These are phyloP conservation scores for Holacanthus passer DNA, from an alignment of 2,113 vertebrate species.

Conservation along the genomic window DNA sequence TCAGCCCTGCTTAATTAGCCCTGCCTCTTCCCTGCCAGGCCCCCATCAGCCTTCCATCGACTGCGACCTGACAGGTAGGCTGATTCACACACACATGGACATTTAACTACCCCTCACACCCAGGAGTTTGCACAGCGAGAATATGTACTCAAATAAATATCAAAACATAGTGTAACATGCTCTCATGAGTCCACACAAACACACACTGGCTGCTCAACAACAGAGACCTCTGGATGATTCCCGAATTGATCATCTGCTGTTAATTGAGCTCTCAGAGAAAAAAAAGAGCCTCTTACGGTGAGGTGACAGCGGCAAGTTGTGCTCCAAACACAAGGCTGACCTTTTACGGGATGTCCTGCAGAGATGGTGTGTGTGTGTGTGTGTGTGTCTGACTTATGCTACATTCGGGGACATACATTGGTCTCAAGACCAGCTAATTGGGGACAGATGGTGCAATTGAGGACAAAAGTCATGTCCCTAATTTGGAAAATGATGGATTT, in stretches of 20 bases:
- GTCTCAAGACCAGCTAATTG: no score
- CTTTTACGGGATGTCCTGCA: conserved; percentile 67
- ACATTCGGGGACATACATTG: no score
- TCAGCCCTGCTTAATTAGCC: conserved; percentile 69
- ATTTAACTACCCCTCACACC: not conserved
- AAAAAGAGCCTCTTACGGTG: conserved; percentile 38
- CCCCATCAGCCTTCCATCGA: conserved; percentile 34
- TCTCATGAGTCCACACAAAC: not conserved
- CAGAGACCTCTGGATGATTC: conserved; percentile 33
- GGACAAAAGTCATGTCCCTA: no score
- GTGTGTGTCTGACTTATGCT: not conserved
- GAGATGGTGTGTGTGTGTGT: conserved; percentile 27
- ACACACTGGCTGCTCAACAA: not conserved
- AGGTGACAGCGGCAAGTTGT: conserved; percentile 48
- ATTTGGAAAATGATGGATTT: no score
- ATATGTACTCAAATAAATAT: not conserved
- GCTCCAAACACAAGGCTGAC: conserved; percentile 60
- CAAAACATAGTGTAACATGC: not conserved
- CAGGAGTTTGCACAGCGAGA: not conserved
- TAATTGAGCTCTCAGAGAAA: conserved; percentile 55
- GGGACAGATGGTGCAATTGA: no score
- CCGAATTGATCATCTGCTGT: conserved; percentile 51
- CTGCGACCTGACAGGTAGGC: conserved; percentile 6
- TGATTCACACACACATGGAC: not conserved
- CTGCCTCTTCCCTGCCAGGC: conserved; percentile 57